Percentiles rank a stretch among this genome's conserved stretches.
Evolutionary conservation across 2,888 invertebrate genomes (phyloP).

Genomic region (Cheilosia vernalis): DNA sequence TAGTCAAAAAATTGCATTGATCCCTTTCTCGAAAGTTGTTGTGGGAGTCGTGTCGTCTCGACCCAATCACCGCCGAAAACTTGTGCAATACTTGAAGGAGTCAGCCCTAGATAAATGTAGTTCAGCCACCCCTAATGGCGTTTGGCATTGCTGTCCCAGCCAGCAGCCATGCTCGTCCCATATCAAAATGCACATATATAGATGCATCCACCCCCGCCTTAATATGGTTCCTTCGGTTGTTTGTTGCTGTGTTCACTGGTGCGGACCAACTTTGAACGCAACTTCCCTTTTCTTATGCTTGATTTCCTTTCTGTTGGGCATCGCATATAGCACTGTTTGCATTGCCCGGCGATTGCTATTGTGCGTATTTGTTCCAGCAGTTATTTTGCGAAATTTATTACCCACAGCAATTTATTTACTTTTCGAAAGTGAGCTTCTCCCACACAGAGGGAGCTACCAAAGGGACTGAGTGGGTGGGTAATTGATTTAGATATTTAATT

Average conservation of each 20-base stretch:
- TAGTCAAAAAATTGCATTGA: constrained; percentile 48
- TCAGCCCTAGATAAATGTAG: constrained; percentile 47
- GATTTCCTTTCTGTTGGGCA: constrained; percentile 14
- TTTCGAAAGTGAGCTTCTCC: constrained; percentile 27
- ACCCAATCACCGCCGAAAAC: constrained; percentile 35
- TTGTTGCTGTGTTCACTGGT: constrained; percentile 9
- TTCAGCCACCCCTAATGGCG: constrained; percentile 56
- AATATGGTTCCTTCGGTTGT: constrained; percentile 43
- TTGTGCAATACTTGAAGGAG: constrained; percentile 39
- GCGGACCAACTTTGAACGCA: constrained; percentile 44
- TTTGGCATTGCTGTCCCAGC: constrained; percentile 45
- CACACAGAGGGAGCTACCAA: constrained; percentile 9
- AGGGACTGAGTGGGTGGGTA: constrained; percentile 44
- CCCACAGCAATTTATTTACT: constrained; percentile 52
- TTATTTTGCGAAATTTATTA: constrained; percentile 55
- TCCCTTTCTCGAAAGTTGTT: constrained; percentile 31
- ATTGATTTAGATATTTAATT: constrained; percentile 67
- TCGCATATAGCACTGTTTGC: not conserved
- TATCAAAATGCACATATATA: not conserved
- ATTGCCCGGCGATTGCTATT: constrained; percentile 7
- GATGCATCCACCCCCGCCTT: constrained; percentile 7
- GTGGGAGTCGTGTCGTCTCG: constrained; percentile 65
- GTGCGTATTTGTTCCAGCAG: constrained; percentile 49
- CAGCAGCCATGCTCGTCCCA: constrained; percentile 1
- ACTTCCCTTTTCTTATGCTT: constrained; percentile 30